Evolutionary conservation across 2,888 invertebrate genomes (phyloP).

Genomic region (Sphinx pinastri): DNA sequence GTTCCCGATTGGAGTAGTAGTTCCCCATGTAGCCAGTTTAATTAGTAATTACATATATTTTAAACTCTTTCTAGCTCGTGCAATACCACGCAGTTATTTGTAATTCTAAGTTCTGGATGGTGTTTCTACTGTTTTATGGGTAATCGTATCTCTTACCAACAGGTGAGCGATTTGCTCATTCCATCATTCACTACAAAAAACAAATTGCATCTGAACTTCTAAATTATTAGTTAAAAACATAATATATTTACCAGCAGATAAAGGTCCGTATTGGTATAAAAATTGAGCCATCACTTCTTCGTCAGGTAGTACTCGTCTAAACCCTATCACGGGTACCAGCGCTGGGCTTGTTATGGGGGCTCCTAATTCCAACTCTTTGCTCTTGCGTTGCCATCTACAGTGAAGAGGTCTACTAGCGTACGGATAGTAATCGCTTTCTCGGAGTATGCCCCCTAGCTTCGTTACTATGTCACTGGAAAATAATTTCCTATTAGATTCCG

Average conservation of each 20-base stretch:
- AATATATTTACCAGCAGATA: slow-evolving; percentile 6
- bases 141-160: no score
- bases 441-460: background rate
- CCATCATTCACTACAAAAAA: no score
- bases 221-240: background rate
- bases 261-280: background rate
- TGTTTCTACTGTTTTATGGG: no score
- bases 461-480: background rate
- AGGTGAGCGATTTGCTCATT: no score
- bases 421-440: slow-evolving; percentile 4
- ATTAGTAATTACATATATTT: no score
- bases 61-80: no score
- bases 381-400: background rate
- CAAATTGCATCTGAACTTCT: no score
- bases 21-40: no score
- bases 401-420: background rate
- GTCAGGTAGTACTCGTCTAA: background rate
- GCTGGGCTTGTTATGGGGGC: background rate
- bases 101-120: no score
- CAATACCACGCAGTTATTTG: no score
- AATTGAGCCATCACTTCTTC: background rate
- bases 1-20: no score
- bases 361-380: background rate
- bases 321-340: background rate
- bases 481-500: background rate